Evolutionary conservation across 2,888 invertebrate species (phyloP).

Genomic region (Gnatocerus cornutus): DNA sequence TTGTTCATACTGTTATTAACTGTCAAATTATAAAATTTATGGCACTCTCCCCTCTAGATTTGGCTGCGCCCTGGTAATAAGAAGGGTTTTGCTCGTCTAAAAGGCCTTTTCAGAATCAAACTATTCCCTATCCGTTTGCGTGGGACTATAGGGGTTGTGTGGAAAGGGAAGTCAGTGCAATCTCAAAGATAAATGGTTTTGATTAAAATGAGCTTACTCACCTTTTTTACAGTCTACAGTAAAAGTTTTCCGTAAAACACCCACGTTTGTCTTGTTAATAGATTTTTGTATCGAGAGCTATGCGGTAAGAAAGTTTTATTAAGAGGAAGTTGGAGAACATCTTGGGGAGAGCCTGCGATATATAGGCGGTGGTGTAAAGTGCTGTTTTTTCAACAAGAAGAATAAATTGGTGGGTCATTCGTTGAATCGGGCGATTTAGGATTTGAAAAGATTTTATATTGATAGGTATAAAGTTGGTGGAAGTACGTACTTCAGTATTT

Average conservation of each 20-base stretch:
- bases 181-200: slow-evolving; percentile 28
- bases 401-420: neutral
- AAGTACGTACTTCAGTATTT: too few species aligned
- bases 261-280: slow-evolving; percentile 3
- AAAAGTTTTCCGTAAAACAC: slow-evolving; percentile 7
- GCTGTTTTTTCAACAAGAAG: neutral
- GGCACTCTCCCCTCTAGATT: slow-evolving; percentile 11
- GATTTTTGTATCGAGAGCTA: slow-evolving; percentile 5
- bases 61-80: slow-evolving; percentile 22
- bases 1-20: slow-evolving; percentile 38
- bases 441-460: too few species aligned
- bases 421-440: neutral
- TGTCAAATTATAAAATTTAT: slow-evolving; percentile 41
- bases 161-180: slow-evolving; percentile 15
- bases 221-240: slow-evolving; percentile 2
- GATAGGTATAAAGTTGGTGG: too few species aligned
- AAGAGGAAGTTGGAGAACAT: slow-evolving; percentile 9
- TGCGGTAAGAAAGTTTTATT: slow-evolving; percentile 16
- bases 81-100: slow-evolving; percentile 17
- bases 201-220: slow-evolving; percentile 29
- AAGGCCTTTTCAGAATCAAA: slow-evolving; percentile 15
- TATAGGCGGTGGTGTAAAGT: neutral
- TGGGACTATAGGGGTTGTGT: slow-evolving; percentile 2
- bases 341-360: neutral
- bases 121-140: slow-evolving; percentile 18